Conservation (phyloP, 2,888 invertebrate species). For the Zaprionus obscuricornis region DNA sequence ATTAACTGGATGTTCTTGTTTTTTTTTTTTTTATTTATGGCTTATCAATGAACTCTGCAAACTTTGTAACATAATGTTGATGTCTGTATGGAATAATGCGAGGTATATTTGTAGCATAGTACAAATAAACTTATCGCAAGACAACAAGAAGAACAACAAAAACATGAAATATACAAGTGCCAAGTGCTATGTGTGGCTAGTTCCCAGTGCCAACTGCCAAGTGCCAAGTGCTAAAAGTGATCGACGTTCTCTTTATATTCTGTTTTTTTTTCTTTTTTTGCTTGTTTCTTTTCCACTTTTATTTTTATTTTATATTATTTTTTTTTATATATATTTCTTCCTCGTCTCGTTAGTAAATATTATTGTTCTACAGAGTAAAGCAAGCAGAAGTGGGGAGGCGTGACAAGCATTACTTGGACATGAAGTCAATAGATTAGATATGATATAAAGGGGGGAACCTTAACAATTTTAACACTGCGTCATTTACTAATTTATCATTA, state of each 20-base stretch:
- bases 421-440: slow-evolving; percentile 54
- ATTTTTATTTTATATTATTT: not conserved
- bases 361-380: slow-evolving; percentile 4
- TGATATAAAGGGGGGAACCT: slow-evolving; percentile 23
- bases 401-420: slow-evolving; percentile 40
- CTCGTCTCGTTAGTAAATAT: slow-evolving; percentile 42
- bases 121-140: slow-evolving; percentile 39
- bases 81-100: slow-evolving; percentile 22
- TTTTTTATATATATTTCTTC: slow-evolving; percentile 5
- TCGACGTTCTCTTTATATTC: slow-evolving; percentile 49
- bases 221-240: slow-evolving; percentile 43
- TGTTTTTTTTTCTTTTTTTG: slow-evolving; percentile 6
- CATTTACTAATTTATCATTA: slow-evolving; percentile 69
- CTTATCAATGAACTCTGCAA: slow-evolving; percentile 25
- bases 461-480: slow-evolving; percentile 62
- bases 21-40: no score
- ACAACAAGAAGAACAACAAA: no score
- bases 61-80: no score
- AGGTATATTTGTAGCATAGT: no score
- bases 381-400: not conserved
- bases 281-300: not conserved
- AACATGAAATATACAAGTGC: no score
- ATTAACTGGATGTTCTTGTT: no score
- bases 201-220: no score
- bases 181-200: no score